Conservation (phyloP, 1,140 invertebrate genomes). For the Zaprionus davidi region DNA sequence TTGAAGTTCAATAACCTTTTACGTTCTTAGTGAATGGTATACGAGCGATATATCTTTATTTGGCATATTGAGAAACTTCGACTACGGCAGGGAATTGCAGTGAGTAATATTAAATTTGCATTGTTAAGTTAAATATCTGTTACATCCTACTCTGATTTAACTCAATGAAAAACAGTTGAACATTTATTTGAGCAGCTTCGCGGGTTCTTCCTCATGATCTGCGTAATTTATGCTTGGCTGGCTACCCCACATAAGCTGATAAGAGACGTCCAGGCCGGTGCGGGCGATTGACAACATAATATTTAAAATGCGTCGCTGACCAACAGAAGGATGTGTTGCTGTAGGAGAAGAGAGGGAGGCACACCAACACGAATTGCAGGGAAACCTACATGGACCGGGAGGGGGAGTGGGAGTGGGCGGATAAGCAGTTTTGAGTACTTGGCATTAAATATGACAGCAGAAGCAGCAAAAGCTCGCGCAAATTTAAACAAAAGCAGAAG, state of each 20-base stretch:
- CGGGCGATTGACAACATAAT: slow-evolving; percentile 74
- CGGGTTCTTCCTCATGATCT: slow-evolving; percentile 28
- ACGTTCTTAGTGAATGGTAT: no score
- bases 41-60: no score
- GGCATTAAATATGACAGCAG: slow-evolving; percentile 72
- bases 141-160: slow-evolving; percentile 71
- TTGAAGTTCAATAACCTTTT: slow-evolving; percentile 22
- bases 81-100: no score
- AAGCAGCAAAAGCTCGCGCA: slow-evolving; percentile 68
- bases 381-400: neutral
- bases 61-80: no score
- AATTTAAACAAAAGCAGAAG: slow-evolving; percentile 60
- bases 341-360: neutral
- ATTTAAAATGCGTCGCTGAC: slow-evolving; percentile 69
- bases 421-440: slow-evolving; percentile 38
- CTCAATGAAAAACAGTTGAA: slow-evolving; percentile 44
- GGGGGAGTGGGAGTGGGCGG: neutral
- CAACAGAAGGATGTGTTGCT: slow-evolving; percentile 21
- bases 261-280: slow-evolving; percentile 19
- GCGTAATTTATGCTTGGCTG: slow-evolving; percentile 69
- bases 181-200: slow-evolving; percentile 59
- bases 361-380: neutral
- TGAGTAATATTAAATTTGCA: slow-evolving; percentile 3
- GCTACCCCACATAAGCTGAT: slow-evolving; percentile 69
- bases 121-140: slow-evolving; percentile 57